These are phyloP conservation scores for Lemur catta DNA, from an alignment of 2,797 vertebrate genomes.

Conservation along the genomic window DNA sequence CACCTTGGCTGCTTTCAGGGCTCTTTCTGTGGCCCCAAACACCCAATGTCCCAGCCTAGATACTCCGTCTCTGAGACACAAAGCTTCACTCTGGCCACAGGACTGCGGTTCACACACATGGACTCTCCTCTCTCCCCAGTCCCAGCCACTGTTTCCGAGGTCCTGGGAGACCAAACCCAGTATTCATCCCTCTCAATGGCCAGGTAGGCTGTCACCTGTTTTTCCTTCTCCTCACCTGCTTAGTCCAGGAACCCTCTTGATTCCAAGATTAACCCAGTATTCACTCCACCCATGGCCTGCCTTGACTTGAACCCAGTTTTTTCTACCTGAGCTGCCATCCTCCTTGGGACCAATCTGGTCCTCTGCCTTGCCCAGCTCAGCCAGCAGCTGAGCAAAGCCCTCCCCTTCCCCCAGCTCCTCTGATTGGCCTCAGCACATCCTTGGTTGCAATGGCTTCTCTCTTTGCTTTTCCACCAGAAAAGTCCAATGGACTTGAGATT, in stretches of 20 bases:
- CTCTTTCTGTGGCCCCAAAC: background rate
- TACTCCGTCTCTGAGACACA: background rate
- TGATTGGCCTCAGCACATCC: background rate
- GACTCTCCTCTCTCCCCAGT: background rate
- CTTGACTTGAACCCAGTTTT: background rate
- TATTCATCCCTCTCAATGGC: background rate
- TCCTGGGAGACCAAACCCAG: background rate
- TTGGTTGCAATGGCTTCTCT: background rate
- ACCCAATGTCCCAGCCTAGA: no score
- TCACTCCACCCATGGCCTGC: background rate
- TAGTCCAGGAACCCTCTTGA: background rate
- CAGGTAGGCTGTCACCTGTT: background rate
- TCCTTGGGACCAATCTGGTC: background rate
- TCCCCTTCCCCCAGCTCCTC: background rate
- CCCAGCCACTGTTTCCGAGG: background rate
- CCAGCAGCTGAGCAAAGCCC: background rate
- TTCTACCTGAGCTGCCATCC: background rate
- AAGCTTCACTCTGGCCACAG: no score
- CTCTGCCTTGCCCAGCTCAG: background rate
- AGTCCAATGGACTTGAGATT: background rate
- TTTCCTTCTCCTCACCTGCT: background rate
- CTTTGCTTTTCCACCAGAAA: background rate
- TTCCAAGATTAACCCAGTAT: background rate
- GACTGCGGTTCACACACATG: background rate
- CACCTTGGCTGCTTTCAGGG: background rate